Evolutionary conservation across 1,140 invertebrate genomes (phyloP), one percentile per base, ranked within the genome.

Genomic region (Ceratina japonica): DNA sequence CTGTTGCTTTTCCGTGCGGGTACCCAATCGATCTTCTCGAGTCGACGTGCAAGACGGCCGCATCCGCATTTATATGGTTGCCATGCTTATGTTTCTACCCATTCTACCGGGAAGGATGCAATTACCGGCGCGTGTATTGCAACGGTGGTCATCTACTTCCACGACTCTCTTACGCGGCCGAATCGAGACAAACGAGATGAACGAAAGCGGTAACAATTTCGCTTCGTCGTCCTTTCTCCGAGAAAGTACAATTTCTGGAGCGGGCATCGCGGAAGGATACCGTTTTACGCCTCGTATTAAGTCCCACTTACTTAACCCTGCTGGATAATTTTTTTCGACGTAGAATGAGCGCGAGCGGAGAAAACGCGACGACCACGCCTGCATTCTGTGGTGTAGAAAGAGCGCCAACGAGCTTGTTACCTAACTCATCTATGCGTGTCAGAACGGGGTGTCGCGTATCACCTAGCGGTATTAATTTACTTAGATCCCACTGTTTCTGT

Each of bases 381-480:
- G 59, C 31, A 68, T 77, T 77, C 70, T 89, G 89, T 72, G 89
- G 89, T 87, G 87, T 82, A 49, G 66, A 79, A 88, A 87, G 83
- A 76, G 61, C 58, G 77, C 49, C 62, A 79, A 82, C 63, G 75
- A 77, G 82, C 80, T 81, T 71, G 81, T 90, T 89, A 87, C 83
- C 79, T 85, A 88, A 89, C 81, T 62, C 78, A 78, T 75, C 58
- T 79, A 75, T 73, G 59, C 80, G 31, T 79, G 69, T 66, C 66
- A 68, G 71, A 70, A 49, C 24, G 27, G 18, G 84, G 86, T 90
- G 75, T 90, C 87, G 61, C 78, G 68, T 90, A 64, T 86, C 87
- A 66, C 73, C 65, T 79, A 72, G 54, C 27, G 59, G 78, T 89
- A 84, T 89, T 86, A 81, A 69, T 63, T 89, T 87, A 85, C 86